phyloP scores from a whole-genome alignment of 2,113 vertebrate species.

The Oncorhynchus nerka region DNA sequence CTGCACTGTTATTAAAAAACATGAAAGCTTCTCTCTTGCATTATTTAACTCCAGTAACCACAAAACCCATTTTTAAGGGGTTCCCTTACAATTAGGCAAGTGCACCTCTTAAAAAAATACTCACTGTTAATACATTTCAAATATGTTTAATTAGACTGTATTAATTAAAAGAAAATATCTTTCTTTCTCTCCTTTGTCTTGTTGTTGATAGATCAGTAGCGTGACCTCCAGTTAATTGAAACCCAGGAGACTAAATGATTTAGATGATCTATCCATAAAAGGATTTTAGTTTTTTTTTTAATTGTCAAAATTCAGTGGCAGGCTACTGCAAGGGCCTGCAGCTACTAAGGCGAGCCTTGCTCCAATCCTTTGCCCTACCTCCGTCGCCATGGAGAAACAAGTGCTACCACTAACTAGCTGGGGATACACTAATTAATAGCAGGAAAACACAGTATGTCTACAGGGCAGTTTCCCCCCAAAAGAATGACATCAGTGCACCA shows the following conservation, averaged over 20 bases:
- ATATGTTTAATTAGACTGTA: slow-evolving; percentile 77
- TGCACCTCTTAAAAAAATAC: slow-evolving; percentile 32
- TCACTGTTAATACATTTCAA: slow-evolving; percentile 66
- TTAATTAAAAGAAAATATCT: slow-evolving; percentile 69
- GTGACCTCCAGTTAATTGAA: slow-evolving; percentile 83
- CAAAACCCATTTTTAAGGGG: slow-evolving; percentile 49
- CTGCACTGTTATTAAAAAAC: slow-evolving; percentile 45
- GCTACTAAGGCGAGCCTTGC: slow-evolving; percentile 73
- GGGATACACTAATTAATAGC: slow-evolving; percentile 81
- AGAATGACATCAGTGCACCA: slow-evolving; percentile 48
- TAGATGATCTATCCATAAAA: slow-evolving; percentile 79
- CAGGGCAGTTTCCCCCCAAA: slow-evolving; percentile 64
- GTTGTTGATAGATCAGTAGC: slow-evolving; percentile 65
- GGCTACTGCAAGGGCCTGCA: slow-evolving; percentile 71
- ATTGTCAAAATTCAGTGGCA: slow-evolving; percentile 76
- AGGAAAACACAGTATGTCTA: slow-evolving; percentile 78
- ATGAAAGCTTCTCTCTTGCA: slow-evolving; percentile 42
- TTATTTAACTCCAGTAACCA: slow-evolving; percentile 45
- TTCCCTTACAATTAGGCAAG: slow-evolving; percentile 40
- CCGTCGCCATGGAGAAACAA: slow-evolving; percentile 69
- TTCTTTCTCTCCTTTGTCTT: slow-evolving; percentile 51
- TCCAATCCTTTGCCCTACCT: slow-evolving; percentile 74
- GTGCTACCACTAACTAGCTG: slow-evolving; percentile 76
- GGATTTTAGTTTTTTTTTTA: slow-evolving; percentile 59
- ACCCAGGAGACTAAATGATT: slow-evolving; percentile 70